Evolutionary conservation across 2,797 vertebrate species (phyloP).

Genomic region (Parambassis ranga): DNA sequence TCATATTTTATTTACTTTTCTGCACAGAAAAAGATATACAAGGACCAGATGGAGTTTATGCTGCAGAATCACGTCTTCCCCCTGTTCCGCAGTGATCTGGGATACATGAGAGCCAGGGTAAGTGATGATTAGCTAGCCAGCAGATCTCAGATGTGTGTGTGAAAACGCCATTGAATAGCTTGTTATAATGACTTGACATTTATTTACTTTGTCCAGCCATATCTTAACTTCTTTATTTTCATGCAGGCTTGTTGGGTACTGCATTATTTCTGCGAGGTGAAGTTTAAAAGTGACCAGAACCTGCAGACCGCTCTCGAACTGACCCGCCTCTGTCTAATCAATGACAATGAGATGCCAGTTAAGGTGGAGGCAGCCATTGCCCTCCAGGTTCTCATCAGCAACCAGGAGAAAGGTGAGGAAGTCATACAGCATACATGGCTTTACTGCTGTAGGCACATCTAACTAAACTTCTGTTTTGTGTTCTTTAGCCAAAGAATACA

Average conservation of each 20-base stretch:
- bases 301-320: constrained; percentile 94
- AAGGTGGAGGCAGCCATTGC: constrained; percentile 99
- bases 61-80: constrained; percentile 98
- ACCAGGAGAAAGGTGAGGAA: constrained; percentile 95
- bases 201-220: not conserved
- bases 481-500: constrained; percentile 95
- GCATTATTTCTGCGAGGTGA: constrained; percentile 99
- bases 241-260: constrained; percentile 97
- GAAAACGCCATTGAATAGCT: not conserved
- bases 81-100: constrained; percentile 94
- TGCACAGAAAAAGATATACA: constrained; percentile 96
- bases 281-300: constrained; percentile 98
- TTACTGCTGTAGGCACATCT: not conserved
- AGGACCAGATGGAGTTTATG: constrained; percentile 99
- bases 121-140: constrained; percentile 36
- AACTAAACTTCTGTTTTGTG: not conserved
- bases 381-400: constrained; percentile 98
- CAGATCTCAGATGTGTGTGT: not conserved
- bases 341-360: constrained; percentile 98
- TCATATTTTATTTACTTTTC: not conserved
- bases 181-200: too few relatives aligned
- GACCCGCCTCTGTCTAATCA: constrained; percentile 94
- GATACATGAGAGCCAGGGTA: constrained; percentile 99
- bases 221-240: not conserved
- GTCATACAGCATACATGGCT: not conserved